Evolutionary conservation across 2,888 invertebrate genomes (phyloP).

Genomic region (Hypsopygia costalis): DNA sequence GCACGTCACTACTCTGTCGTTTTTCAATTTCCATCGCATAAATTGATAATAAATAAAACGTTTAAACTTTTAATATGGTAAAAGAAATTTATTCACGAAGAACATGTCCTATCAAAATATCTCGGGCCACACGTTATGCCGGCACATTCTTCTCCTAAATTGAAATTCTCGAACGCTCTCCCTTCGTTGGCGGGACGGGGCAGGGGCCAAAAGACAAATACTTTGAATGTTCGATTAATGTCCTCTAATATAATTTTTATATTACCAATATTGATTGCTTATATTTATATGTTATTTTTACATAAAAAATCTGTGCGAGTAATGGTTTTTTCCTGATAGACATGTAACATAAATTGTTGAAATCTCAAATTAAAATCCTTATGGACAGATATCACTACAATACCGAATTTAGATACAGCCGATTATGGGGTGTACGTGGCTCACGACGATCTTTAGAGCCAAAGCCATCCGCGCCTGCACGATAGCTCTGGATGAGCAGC

Average conservation of each 20-base stretch:
- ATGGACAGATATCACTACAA: too few species aligned
- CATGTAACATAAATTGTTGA: too few species aligned
- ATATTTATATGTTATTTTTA: too few species aligned
- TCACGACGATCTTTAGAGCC: too few species aligned
- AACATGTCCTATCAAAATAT: conserved; percentile 81
- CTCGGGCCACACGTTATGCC: conserved; percentile 80
- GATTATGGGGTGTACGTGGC: too few species aligned
- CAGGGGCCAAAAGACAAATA: conserved; percentile 76
- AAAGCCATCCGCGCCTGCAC: too few species aligned
- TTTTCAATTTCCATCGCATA: conserved; percentile 19
- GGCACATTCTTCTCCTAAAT: conserved; percentile 82
- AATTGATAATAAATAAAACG: conserved; percentile 57
- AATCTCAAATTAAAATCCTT: too few species aligned
- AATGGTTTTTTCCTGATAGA: too few species aligned
- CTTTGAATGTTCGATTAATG: conserved; percentile 75
- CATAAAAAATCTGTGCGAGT: too few species aligned
- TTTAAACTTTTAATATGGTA: conserved; percentile 74
- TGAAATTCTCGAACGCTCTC: conserved; percentile 79
- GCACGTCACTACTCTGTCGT: background rate
- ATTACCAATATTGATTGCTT: background rate
- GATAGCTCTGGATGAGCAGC: too few species aligned
- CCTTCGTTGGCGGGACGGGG: conserved; percentile 66
- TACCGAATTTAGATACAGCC: too few species aligned
- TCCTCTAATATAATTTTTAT: conserved; percentile 63
- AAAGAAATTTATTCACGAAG: conserved; percentile 79